Percentiles rank a stretch among this genome's conserved stretches.
phyloP scores from a whole-genome alignment of 2,797 vertebrate species.

The Gambelia wislizenii region DNA sequence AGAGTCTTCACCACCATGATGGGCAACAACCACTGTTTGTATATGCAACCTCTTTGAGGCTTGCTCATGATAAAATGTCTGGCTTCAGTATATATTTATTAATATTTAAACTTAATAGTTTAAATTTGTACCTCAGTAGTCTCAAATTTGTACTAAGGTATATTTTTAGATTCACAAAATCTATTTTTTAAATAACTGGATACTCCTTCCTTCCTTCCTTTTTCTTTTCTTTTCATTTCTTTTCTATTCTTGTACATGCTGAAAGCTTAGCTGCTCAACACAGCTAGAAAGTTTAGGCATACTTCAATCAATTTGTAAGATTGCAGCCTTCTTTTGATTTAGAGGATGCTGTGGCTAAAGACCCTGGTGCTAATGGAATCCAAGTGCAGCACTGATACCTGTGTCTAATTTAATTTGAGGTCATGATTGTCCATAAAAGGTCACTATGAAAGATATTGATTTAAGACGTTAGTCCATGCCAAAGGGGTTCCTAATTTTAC shows the following conservation, averaged over 20 bases:
- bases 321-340: not conserved
- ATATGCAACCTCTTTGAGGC: not conserved
- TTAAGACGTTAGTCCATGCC: not conserved
- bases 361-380: not conserved
- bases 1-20: not conserved
- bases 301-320: not conserved
- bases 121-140: too few relatives aligned
- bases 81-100: not conserved
- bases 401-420: not conserved
- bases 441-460: not conserved
- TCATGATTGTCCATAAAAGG: not conserved
- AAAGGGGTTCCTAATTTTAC: not conserved
- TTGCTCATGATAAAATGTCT: conserved; percentile 1
- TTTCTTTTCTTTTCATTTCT: too few relatives aligned
- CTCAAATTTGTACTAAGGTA: not conserved
- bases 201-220: not conserved
- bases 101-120: not conserved
- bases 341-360: not conserved
- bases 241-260: not conserved
- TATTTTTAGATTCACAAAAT: conserved; percentile 5
- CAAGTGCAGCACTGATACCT: not conserved
- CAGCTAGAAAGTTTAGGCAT: not conserved
- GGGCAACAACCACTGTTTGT: conserved; percentile 5
- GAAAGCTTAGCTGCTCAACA: not conserved
- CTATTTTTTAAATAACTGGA: not conserved